These are phyloP conservation scores for Alectoris magna DNA, from an alignment of 2,797 vertebrate genomes.

Conservation along the genomic window DNA sequence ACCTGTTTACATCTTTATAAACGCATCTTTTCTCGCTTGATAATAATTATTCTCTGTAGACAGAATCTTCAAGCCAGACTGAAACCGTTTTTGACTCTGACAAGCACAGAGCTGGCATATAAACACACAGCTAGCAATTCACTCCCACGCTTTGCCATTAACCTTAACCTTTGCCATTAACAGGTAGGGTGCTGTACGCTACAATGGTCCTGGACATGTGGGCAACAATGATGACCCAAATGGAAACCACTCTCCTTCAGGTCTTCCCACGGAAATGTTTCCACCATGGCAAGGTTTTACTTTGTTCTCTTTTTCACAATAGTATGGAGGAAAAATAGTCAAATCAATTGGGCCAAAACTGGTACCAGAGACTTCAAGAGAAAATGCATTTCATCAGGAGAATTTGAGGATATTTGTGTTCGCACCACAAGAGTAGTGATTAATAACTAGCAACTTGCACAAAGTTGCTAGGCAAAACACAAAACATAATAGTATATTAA, in stretches of 20 bases:
- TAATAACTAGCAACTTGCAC: not conserved
- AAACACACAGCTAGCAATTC: not conserved
- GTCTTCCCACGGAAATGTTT: not conserved
- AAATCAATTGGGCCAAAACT: not conserved
- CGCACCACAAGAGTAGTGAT: not conserved
- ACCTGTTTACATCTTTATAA: not conserved
- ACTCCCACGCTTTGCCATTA: not conserved
- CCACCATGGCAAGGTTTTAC: not conserved
- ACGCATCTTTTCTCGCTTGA: not conserved
- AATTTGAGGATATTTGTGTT: not conserved
- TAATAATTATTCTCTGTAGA: not conserved
- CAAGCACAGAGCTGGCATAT: not conserved
- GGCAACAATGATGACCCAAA: not conserved
- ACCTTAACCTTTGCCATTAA: not conserved
- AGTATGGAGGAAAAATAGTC: not conserved
- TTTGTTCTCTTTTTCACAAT: not conserved
- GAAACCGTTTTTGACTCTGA: not conserved
- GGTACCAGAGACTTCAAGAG: not conserved
- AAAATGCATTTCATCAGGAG: not conserved
- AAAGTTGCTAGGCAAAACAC: not conserved
- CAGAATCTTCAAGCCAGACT: not conserved
- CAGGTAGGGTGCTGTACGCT: not conserved
- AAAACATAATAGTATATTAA: not conserved
- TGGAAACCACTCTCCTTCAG: accelerated
- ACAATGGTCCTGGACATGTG: not conserved